Conservation (phyloP, 2,888 invertebrate species). For the Synergus itoensis region DNA sequence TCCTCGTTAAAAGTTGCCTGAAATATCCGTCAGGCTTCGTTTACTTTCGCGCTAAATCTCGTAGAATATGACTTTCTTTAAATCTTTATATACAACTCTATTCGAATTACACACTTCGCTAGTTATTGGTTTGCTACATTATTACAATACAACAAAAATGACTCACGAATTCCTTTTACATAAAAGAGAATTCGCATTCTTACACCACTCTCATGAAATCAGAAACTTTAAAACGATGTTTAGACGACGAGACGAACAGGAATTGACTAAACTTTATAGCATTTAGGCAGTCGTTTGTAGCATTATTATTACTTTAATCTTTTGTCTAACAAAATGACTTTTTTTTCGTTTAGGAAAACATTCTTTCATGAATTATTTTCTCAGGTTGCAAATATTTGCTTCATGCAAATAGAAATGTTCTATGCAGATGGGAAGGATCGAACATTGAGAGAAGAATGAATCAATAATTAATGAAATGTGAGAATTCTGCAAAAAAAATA, state of each 20-base stretch:
- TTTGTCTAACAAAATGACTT: background rate
- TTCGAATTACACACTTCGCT: constrained; percentile 63
- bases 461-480: background rate
- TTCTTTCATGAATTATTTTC: background rate
- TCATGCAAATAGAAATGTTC: background rate
- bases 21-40: constrained; percentile 45
- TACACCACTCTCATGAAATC: constrained; percentile 46
- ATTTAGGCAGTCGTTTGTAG: constrained; percentile 12
- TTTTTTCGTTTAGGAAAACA: constrained; percentile 6
- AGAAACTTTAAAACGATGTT: background rate
- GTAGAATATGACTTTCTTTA: constrained; percentile 72
- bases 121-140: constrained; percentile 60
- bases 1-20: constrained; percentile 24
- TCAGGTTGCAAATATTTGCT: constrained; percentile 17
- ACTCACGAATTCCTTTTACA: constrained; percentile 41
- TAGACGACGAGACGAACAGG: background rate
- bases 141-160: constrained; percentile 52
- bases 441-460: background rate
- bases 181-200: constrained; percentile 49
- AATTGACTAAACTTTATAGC: constrained; percentile 13
- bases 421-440: background rate
- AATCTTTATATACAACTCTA: constrained; percentile 68
- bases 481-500: background rate
- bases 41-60: constrained; percentile 58
- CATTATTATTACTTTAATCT: background rate